phyloP scores from a whole-genome alignment of 2,113 vertebrate species.

The Poeciliopsis retropinna region DNA sequence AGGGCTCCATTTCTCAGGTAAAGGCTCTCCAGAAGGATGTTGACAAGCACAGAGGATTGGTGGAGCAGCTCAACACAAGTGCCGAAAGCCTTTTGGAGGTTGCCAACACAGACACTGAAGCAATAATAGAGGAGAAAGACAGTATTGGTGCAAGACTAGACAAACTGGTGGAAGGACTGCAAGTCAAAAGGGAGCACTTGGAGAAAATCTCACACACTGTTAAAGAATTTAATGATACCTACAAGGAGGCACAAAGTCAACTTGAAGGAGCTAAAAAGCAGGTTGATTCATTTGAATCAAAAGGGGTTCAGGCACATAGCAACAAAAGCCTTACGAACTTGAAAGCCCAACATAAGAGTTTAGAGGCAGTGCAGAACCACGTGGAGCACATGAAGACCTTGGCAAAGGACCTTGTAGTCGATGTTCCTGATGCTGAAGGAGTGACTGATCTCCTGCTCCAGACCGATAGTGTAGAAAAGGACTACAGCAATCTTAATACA shows the following conservation, averaged over 20 bases:
- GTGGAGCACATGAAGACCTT: conserved; percentile 84
- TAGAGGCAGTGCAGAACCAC: conserved; percentile 84
- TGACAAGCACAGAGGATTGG: conserved; percentile 89
- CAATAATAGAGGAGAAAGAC: conserved; percentile 82
- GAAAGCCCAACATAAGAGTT: conserved; percentile 91
- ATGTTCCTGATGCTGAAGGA: conserved; percentile 86
- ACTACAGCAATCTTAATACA: conserved; percentile 81
- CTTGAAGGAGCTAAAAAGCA: conserved; percentile 87
- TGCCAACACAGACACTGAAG: conserved; percentile 85
- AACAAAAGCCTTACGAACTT: conserved; percentile 90
- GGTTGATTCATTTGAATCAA: conserved; percentile 81
- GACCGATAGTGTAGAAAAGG: conserved; percentile 84
- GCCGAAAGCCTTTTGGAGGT: conserved; percentile 86
- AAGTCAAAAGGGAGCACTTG: conserved; percentile 84
- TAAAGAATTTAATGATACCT: conserved; percentile 90
- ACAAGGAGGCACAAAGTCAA: conserved; percentile 85
- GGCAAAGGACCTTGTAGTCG: conserved; percentile 86
- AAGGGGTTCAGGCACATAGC: conserved; percentile 89
- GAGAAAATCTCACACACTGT: conserved; percentile 87
- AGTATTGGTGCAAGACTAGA: conserved; percentile 83
- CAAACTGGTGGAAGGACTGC: conserved; percentile 83
- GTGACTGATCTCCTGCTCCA: conserved; percentile 88
- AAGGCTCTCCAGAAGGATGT: conserved; percentile 91
- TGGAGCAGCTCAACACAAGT: conserved; percentile 86
- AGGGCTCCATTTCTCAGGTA: conserved; percentile 83